Conservation (phyloP, 37 sponge, comb jelly and placozoan genomes). For the Chondrilla cf. caribensis region DNA sequence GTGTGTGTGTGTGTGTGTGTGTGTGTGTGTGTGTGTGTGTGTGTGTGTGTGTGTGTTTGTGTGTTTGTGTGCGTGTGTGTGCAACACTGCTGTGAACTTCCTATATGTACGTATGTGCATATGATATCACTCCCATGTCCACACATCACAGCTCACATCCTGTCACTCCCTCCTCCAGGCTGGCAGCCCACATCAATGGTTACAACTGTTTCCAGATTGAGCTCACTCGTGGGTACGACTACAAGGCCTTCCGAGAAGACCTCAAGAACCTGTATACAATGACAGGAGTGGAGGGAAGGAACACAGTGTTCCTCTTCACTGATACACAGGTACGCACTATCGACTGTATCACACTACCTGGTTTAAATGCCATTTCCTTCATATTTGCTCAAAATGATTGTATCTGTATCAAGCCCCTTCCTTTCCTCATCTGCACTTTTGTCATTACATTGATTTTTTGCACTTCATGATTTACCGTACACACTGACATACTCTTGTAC, state of each 20-base stretch:
- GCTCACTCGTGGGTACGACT: constrained; percentile 90
- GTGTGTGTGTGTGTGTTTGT: neutral
- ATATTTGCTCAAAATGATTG: no score
- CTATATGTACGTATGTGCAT: no score
- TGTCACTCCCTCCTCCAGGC: constrained; percentile 16
- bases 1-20: constrained; percentile 24
- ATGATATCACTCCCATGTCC: no score
- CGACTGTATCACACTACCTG: no score
- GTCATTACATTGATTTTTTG: no score
- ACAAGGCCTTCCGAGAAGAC: constrained; percentile 95
- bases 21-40: constrained; percentile 21
- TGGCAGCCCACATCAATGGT: constrained; percentile 95
- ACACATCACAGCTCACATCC: no score
- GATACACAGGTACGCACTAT: constrained; percentile 93
- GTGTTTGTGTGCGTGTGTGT: no score
- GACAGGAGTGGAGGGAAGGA: constrained; percentile 82
- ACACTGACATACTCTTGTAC: no score
- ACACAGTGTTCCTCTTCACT: constrained; percentile 97
- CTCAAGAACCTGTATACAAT: constrained; percentile 81
- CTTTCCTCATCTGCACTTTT: neutral
- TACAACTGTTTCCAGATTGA: constrained; percentile 99
- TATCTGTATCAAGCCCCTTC: no score
- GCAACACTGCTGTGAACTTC: no score
- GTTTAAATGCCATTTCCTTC: no score
- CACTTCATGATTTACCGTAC: no score